These are phyloP conservation scores for Nannoperca obscura DNA, from an alignment of 2,797 vertebrate species.

Conservation along the genomic window DNA sequence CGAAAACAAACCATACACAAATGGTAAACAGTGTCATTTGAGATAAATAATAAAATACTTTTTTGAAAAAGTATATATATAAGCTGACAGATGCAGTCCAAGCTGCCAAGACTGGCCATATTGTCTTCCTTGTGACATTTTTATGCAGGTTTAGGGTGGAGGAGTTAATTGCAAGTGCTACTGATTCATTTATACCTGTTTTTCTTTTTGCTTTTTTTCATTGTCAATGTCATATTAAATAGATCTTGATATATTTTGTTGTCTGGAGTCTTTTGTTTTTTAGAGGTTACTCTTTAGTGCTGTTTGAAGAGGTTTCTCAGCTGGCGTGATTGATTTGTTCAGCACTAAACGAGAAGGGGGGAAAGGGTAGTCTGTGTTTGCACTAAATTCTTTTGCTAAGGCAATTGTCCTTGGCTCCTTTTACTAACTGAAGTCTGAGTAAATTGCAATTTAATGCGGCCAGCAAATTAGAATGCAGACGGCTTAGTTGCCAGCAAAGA, in stretches of 20 bases:
- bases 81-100: conserved; percentile 8
- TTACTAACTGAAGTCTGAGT: conserved; percentile 72
- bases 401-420: conserved; percentile 78
- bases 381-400: conserved; percentile 63
- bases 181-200: conserved; percentile 61
- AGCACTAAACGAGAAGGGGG: conserved; percentile 59
- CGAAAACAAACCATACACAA: conserved; percentile 15
- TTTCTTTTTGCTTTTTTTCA: conserved; percentile 53
- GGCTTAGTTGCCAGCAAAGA: conserved; percentile 65
- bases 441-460: conserved; percentile 78
- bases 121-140: conserved; percentile 41
- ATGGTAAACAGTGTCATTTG: background rate
- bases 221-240: conserved; percentile 83
- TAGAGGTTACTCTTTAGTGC: conserved; percentile 56
- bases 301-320: conserved; percentile 65
- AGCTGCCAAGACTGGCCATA: conserved; percentile 5
- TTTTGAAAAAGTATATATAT: conserved; percentile 11
- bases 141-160: conserved; percentile 50
- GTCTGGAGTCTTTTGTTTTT: conserved; percentile 82
- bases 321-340: conserved; percentile 71
- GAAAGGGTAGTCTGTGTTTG: conserved; percentile 63
- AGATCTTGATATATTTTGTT: conserved; percentile 76
- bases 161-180: conserved; percentile 53
- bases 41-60: conserved; percentile 15
- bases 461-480: conserved; percentile 78